These are phyloP conservation scores for Carcina quercana DNA, from an alignment of 2,888 invertebrate genomes.

Conservation along the genomic window DNA sequence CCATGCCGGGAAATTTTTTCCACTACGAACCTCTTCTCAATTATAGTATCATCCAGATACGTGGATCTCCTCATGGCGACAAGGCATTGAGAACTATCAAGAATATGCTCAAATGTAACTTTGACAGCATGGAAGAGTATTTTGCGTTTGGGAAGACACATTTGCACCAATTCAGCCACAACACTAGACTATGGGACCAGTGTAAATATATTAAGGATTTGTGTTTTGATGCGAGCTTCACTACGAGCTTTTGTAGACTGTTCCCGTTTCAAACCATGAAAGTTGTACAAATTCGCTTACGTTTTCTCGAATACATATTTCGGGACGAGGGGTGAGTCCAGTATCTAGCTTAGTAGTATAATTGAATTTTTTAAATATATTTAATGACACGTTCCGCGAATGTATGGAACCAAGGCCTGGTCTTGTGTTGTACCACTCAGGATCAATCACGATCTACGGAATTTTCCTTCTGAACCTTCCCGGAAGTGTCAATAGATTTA, in stretches of 20 bases:
- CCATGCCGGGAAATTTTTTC: conserved; percentile 90
- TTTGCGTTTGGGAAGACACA: conserved; percentile 85
- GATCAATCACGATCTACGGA: no score
- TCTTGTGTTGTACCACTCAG: no score
- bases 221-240: conserved; percentile 75
- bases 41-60: conserved; percentile 87
- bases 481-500: no score
- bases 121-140: conserved; percentile 82
- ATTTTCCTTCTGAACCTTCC: no score
- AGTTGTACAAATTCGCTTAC: conserved; percentile 84
- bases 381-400: no score
- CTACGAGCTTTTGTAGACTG: conserved; percentile 84
- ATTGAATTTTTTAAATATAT: no score
- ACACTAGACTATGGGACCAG: conserved; percentile 87
- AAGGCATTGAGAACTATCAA: conserved; percentile 80
- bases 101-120: conserved; percentile 85
- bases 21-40: conserved; percentile 92
- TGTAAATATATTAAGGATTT: conserved; percentile 76
- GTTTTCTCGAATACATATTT: conserved; percentile 81
- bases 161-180: conserved; percentile 88
- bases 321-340: conserved; percentile 82
- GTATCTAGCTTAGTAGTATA: no score
- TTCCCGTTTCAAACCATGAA: conserved; percentile 95
- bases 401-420: no score
- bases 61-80: conserved; percentile 81